Base-by-base conservation (phyloP, 2,888 invertebrate genomes). In the Octonoba sinensis region DNA sequence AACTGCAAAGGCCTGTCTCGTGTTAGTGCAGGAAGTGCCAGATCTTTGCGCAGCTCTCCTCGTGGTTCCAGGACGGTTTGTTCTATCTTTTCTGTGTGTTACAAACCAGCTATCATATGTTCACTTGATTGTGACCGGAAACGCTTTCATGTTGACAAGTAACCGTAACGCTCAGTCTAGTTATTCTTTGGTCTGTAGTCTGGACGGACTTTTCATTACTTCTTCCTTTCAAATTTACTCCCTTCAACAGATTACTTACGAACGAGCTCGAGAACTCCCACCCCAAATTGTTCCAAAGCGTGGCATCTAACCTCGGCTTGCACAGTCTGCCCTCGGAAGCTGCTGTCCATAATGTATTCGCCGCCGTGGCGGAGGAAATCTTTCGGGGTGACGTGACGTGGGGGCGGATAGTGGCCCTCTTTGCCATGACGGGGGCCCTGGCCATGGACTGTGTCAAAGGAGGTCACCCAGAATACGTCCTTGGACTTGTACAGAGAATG, bases 401-500 rank as follows among this genome's bases (percentile, higher is more conserved):
- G 88, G 87, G 86, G 3, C 86, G 86, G 90, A 92, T 94, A 62
- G 92, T 94, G 74, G 93, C 95, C 0, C 90, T 96, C 47, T 95
- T 93, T 88, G 93, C 94, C 51, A 92, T 96, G 12, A 93, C 95
- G 70, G 95, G 95, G 0, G 95, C 94, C 0, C 90, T 96, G 18
- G 94, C 95, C 0, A 92, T 93, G 16, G 96, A 96, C 87, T 93
- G 94, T 89, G 91, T 94, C 0, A 82, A 77, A 36, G 71, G 94
- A 90, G 92, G 95, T 85, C 91, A 92, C 89, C 93, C 93, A 0
- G 95, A 95, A 60, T 94, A 93, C 86, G 91, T 96, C 70, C 92
- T 93, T 13, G 92, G 92, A 76, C 90, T 96, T 24, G 91, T 95
- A 83, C 93, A 95, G 86, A 93, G 93, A 57, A 93, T 95, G 86